Base-by-base conservation (phyloP, 2,888 invertebrate species). In the Hedychridium roseum region DNA sequence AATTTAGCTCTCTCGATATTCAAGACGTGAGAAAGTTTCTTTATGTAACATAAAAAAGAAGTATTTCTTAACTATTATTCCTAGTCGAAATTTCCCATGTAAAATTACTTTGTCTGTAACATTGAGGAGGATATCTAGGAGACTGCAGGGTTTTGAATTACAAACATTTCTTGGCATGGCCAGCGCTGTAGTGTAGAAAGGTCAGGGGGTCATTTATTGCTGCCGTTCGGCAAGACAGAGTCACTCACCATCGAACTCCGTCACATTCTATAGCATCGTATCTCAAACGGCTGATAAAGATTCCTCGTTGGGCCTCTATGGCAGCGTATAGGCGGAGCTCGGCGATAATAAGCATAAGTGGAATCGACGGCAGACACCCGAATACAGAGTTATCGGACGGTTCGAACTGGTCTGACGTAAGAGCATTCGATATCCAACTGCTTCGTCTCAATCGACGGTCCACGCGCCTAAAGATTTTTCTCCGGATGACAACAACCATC, bases 121-220 rank as follows among this genome's bases (percentile, higher is more conserved):
- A n/a, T n/a, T n/a, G n/a, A n/a, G n/a, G n/a, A n/a, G n/a, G n/a
- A n/a, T n/a, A n/a, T n/a, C n/a, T n/a, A n/a, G n/a, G n/a, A n/a
- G n/a, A n/a, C n/a, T n/a, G n/a, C n/a, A n/a, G n/a, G n/a, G n/a
- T n/a, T n/a, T n/a, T n/a, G n/a, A n/a, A n/a, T n/a, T n/a, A n/a
- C n/a, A n/a, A n/a, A n/a, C n/a, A n/a, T n/a, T n/a, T n/a, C n/a
- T n/a, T n/a, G n/a, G n/a, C n/a, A n/a, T n/a, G n/a, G n/a, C n/a
- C n/a, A n/a, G n/a, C n/a, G n/a, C n/a, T n/a, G n/a, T n/a, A 41
- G 7, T 16, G 12, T 5, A 39, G 43, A 60, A 55, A 60, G 67
- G 62, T 70, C 65, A 58, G 43, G 47, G n/a, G 57, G 65, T 63
- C 65, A 64, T 50, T 57, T 57, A 68, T 62, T 65, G 61, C 59